Conservation (phyloP, 1,140 invertebrate genomes). For the Drosophila repletoides region DNA sequence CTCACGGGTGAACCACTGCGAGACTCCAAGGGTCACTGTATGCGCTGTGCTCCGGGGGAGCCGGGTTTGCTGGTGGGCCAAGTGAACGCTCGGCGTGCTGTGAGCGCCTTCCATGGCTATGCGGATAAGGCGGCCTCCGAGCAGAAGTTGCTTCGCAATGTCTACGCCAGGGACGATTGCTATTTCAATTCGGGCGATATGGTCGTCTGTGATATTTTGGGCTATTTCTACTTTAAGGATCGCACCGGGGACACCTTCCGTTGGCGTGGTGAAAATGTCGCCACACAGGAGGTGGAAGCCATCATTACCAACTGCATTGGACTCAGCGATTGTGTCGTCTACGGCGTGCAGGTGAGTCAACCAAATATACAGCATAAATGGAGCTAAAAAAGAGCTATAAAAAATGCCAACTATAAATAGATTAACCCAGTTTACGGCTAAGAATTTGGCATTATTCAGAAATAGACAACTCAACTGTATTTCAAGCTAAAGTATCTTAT, state of each 20-base stretch:
- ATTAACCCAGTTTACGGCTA: too few relatives aligned
- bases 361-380: background rate
- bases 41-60: constrained; percentile 89
- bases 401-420: too few relatives aligned
- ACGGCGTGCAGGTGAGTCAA: constrained; percentile 92
- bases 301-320: constrained; percentile 92
- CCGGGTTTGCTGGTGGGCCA: constrained; percentile 88
- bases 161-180: constrained; percentile 92
- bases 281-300: constrained; percentile 97
- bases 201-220: constrained; percentile 93
- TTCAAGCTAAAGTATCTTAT: too few relatives aligned
- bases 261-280: constrained; percentile 97
- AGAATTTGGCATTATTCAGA: too few relatives aligned
- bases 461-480: too few relatives aligned
- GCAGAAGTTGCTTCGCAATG: constrained; percentile 95
- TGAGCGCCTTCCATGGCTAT: constrained; percentile 91
- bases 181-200: constrained; percentile 97
- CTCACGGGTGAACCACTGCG: constrained; percentile 91
- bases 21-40: constrained; percentile 89
- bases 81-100: constrained; percentile 89
- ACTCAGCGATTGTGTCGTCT: constrained; percentile 89
- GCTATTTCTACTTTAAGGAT: constrained; percentile 98
- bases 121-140: constrained; percentile 93
- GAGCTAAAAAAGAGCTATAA: too few relatives aligned
- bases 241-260: constrained; percentile 98